Evolutionary conservation across 1,140 invertebrate genomes (phyloP), one percentile per base, ranked within the genome.

Genomic region (Diorhabda carinulata): DNA sequence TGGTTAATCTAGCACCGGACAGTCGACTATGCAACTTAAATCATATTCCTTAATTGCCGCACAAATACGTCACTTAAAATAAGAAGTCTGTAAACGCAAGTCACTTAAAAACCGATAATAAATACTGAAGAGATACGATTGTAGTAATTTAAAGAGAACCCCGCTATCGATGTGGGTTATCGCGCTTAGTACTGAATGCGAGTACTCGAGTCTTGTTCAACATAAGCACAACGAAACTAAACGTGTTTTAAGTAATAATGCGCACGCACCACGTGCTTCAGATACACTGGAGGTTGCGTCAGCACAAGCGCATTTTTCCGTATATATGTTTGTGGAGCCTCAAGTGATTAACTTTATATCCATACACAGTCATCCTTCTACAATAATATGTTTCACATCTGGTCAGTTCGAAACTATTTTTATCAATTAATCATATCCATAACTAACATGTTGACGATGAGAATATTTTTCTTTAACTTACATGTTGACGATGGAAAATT

Each of bases 201-300:
- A 56, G 25, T 57, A 57, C 5, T 40, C 10, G 59, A 41, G 5
- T 40, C 25, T 8, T 7, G 10, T 9, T 41, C 9, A 42, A 60
- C 44, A 43, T 60, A 45, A 66, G 5, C 25, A 43, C 9, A 41
- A 43, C 45, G 45, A 5, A 8, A 7, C 4, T 60, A 41, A 59
- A 59, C 57, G 57, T 60, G 65, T 52, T 43, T 66, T 66, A 66
- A 45, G 47, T n/a, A 43, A 25, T 43, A 5, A 45, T 66, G 65
- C 65, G 65, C 57, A 43, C 65, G 65, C 65, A 60, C 65, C 65
- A 66, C 65, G 65, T 66, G 65, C 9, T 64, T n/a, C 5, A 45
- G 7, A 41, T 63, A 43, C 61, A 25, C 25, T 25, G 25, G 25
- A 25, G 25, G 25, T 25, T 25, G 25, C 25, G 25, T 25, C 25